phyloP scores from a whole-genome alignment of 1,140 invertebrate species.

The Mesaphorura yosii region DNA sequence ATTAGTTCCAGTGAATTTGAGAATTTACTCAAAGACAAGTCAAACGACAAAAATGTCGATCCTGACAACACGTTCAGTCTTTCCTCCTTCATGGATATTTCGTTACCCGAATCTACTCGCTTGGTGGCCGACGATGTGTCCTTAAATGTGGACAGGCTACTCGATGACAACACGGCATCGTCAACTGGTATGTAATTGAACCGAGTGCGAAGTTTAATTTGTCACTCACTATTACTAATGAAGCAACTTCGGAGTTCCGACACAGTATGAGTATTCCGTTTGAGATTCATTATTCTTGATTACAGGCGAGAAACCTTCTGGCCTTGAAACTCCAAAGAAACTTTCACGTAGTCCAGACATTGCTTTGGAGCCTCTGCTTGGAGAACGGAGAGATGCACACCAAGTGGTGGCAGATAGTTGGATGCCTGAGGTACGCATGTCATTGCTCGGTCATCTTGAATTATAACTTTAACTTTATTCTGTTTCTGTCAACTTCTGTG shows the following conservation, averaged over 20 bases:
- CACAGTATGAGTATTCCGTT: background rate
- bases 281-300: background rate
- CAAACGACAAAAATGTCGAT: background rate
- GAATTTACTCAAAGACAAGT: conserved; percentile 12
- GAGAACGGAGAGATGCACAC: too few species aligned
- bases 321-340: background rate
- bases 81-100: conserved; percentile 31
- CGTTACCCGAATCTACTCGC: conserved; percentile 27
- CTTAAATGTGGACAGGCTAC: background rate
- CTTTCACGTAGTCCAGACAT: too few species aligned
- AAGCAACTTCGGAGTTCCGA: too few species aligned
- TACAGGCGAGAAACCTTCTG: background rate
- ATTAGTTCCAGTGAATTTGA: conserved; percentile 12
- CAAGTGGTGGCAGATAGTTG: too few species aligned
- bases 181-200: background rate
- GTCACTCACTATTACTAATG: background rate
- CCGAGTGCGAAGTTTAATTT: background rate
- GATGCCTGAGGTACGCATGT: too few species aligned
- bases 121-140: conserved; percentile 14
- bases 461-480: too few species aligned
- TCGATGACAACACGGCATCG: background rate
- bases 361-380: too few species aligned
- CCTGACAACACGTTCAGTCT: conserved; percentile 19
- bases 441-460: too few species aligned
- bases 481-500: background rate